Percentiles rank a stretch among this genome's conserved stretches.
These are phyloP conservation scores for Anser cygnoides DNA, from an alignment of 2,113 vertebrate genomes.

Conservation along the genomic window DNA sequence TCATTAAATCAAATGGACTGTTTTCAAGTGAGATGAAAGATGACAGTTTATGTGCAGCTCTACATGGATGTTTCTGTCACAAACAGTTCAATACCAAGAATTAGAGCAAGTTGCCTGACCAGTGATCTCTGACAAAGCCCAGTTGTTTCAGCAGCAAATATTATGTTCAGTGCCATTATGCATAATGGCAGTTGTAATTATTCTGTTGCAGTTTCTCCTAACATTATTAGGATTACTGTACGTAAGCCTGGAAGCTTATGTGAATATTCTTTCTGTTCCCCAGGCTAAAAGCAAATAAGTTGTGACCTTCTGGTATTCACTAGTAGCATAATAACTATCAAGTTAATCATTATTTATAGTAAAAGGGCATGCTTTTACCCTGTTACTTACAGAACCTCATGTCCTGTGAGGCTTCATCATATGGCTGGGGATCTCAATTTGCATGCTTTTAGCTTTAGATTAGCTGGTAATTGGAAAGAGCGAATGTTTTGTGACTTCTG, in stretches of 20 bases:
- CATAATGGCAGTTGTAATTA: constrained; percentile 42
- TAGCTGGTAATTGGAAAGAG: constrained; percentile 49
- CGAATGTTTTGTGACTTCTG: constrained; percentile 42
- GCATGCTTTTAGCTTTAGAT: constrained; percentile 57
- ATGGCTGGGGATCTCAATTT: constrained; percentile 46
- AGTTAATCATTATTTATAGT: constrained; percentile 50
- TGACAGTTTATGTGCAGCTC: background rate
- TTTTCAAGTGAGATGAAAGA: constrained; percentile 14
- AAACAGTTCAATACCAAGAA: background rate
- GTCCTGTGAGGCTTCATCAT: constrained; percentile 38
- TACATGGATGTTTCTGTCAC: background rate
- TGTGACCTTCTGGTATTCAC: constrained; percentile 24
- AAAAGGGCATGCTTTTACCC: constrained; percentile 30
- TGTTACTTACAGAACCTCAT: constrained; percentile 4
- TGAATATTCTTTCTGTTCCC: constrained; percentile 48
- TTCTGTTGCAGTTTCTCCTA: constrained; percentile 21
- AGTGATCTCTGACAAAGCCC: background rate
- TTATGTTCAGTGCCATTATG: constrained; percentile 45
- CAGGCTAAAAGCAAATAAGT: constrained; percentile 32
- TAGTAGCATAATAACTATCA: constrained; percentile 37
- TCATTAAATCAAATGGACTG: background rate
- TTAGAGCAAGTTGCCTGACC: background rate
- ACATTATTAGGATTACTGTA: constrained; percentile 49
- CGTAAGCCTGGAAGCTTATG: constrained; percentile 24
- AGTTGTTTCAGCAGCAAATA: background rate